Conservation (phyloP, 2,797 vertebrate genomes). For the Bradypodion pumilum region DNA sequence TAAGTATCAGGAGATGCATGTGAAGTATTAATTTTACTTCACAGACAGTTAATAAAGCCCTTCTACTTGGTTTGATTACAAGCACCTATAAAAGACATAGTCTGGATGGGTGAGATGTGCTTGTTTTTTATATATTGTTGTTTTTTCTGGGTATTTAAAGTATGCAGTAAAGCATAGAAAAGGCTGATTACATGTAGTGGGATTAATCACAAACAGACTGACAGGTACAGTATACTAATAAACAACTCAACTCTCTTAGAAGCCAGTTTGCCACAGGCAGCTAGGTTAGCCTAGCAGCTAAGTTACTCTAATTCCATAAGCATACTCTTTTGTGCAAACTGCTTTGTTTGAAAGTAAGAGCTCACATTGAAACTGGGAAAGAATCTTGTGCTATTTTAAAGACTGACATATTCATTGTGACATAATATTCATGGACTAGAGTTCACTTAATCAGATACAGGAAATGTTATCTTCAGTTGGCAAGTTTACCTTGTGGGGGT, state of each 20-base stretch:
- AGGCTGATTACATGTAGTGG: background rate
- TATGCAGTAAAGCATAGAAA: background rate
- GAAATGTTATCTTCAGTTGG: background rate
- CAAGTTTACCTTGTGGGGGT: background rate
- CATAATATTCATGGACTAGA: background rate
- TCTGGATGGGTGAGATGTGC: too few species aligned
- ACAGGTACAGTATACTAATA: background rate
- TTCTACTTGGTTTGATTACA: background rate
- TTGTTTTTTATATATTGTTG: too few species aligned
- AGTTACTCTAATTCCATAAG: background rate
- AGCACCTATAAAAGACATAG: background rate
- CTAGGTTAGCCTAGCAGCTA: too few species aligned
- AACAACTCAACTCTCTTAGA: background rate
- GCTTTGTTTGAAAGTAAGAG: background rate
- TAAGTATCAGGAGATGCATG: background rate
- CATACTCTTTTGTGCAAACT: background rate
- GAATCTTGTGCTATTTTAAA: background rate
- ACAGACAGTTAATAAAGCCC: background rate
- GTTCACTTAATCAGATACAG: conserved; percentile 5
- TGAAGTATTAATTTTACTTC: too few species aligned
- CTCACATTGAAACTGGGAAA: background rate
- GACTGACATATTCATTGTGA: background rate
- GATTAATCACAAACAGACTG: conserved; percentile 2
- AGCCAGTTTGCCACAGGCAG: background rate
- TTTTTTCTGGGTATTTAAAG: too few species aligned